Conservation (phyloP, 1,140 invertebrate genomes). For the Orussus abietinus region DNA sequence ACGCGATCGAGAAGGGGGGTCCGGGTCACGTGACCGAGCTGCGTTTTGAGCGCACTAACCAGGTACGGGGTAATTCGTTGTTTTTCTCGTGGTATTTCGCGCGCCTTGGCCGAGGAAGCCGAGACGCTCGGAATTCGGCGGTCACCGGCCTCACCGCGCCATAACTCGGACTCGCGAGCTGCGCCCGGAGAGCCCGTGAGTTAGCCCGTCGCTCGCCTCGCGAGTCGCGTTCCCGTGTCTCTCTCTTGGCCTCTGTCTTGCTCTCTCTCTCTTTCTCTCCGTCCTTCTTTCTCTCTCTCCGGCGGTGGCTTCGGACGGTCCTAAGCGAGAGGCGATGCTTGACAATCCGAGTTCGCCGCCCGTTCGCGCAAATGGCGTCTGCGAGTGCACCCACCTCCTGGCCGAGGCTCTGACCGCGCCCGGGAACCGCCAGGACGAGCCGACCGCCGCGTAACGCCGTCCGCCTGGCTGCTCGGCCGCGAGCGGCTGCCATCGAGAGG, state of each 20-base stretch:
- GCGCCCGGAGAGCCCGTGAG: slow-evolving; percentile 30
- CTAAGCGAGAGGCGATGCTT: slow-evolving; percentile 38
- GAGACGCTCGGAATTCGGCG: slow-evolving; percentile 23
- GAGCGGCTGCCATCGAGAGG: too few species aligned
- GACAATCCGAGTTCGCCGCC: slow-evolving; percentile 43
- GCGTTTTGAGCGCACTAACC: slow-evolving; percentile 50
- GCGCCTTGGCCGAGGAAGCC: slow-evolving; percentile 31
- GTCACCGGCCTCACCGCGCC: slow-evolving; percentile 25
- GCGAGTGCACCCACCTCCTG: too few species aligned
- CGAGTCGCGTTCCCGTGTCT: neutral
- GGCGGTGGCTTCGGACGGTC: too few species aligned
- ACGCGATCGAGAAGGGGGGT: slow-evolving; percentile 13
- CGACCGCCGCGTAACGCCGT: too few species aligned
- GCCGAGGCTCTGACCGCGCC: too few species aligned
- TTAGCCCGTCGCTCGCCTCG: slow-evolving; percentile 13
- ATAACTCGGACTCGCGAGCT: slow-evolving; percentile 24
- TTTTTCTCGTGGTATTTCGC: slow-evolving; percentile 45
- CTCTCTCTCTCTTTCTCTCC: too few species aligned
- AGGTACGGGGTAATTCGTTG: slow-evolving; percentile 44
- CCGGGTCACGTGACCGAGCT: slow-evolving; percentile 48
- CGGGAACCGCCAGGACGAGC: too few species aligned
- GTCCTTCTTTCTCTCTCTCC: too few species aligned
- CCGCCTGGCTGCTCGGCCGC: too few species aligned
- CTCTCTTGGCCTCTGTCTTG: neutral
- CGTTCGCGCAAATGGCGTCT: slow-evolving; percentile 45